Base-by-base conservation (phyloP, 2,113 vertebrate species). In the Thamnophis sirtalis region DNA sequence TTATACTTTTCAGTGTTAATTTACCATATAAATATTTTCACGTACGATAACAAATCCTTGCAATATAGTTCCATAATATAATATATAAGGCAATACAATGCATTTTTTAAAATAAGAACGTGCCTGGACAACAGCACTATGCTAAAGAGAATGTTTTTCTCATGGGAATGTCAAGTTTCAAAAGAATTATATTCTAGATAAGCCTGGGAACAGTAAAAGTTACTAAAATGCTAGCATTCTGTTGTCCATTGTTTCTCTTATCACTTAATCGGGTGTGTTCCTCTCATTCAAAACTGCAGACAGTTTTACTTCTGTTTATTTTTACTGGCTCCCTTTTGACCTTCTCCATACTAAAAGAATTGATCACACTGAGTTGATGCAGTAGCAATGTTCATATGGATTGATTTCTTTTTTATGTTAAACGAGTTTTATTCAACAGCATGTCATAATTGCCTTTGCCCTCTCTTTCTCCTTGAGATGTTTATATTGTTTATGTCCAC, bases 231-330 rank as follows among this genome's bases (percentile, higher is more conserved):
- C 88, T 90, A 33, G 91, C 88, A 51, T 58, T 91, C 92, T 92
- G 58, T 88, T 92, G 86, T 96, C 93, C 94, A 95, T 96, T 97
- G 88, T 95, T 97, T 89, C 26, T 68, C 53, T 92, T 97, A 95
- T 94, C 92, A 48, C 73, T 73, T 43, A 0, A 91, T 92, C 91
- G 22, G 84, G 88, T 96, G 53, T 6, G 3, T 88, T 94, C 88
- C 90, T 94, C 21, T 92, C 89, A 89, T 87, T 96, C 84, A 95
- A 90, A 88, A 87, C 88, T 85, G 15, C 38, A 95, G 51, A 89
- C 92, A 92, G 1, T 93, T 96, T 84, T 91, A 89, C 48, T 89
- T 91, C 92, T 92, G 86, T 91, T 7, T 96, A 84, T 95, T 89
- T 92, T 95, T 95, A 88, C 86, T 84, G 7, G 54, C 90, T 95